Percentiles rank a stretch among this genome's conserved stretches.
These are phyloP conservation scores for Odontomyia ornata DNA, from an alignment of 2,888 invertebrate species.

Conservation along the genomic window DNA sequence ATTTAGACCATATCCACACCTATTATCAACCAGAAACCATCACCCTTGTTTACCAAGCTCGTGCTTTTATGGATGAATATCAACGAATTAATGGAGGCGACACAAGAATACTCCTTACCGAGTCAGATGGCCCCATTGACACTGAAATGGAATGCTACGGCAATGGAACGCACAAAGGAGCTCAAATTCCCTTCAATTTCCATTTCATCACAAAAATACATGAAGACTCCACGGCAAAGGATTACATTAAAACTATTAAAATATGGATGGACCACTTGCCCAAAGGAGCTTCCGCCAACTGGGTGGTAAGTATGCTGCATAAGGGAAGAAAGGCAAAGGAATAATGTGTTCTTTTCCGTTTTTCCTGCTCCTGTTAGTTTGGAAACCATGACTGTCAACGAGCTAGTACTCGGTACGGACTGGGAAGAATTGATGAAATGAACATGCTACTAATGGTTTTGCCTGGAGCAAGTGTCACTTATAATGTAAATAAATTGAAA, in stretches of 20 bases:
- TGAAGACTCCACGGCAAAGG: constrained; percentile 64
- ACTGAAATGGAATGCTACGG: constrained; percentile 72
- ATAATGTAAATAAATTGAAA: constrained; percentile 68
- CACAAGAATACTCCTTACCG: constrained; percentile 69
- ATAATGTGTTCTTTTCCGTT: too few species aligned
- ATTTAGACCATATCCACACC: constrained; percentile 69
- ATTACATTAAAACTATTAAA: constrained; percentile 66
- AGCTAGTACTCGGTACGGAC: constrained; percentile 74
- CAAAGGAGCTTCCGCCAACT: constrained; percentile 68
- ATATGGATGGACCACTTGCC: constrained; percentile 72
- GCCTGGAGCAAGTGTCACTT: constrained; percentile 85
- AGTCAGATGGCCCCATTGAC: constrained; percentile 68
- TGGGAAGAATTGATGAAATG: constrained; percentile 76
- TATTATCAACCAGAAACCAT: constrained; percentile 69
- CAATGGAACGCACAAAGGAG: constrained; percentile 62
- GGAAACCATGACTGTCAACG: constrained; percentile 82
- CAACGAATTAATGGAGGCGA: constrained; percentile 58
- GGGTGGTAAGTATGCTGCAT: constrained; percentile 67
- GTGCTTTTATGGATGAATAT: constrained; percentile 67
- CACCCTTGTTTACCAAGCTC: constrained; percentile 68
- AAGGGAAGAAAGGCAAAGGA: too few species aligned
- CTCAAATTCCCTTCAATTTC: constrained; percentile 75
- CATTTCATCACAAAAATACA: constrained; percentile 68
- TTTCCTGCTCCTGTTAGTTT: constrained; percentile 64
- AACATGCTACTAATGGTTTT: constrained; percentile 83